These are phyloP conservation scores for Phenacoccus solenopsis DNA, from an alignment of 1,140 invertebrate genomes.

Conservation along the genomic window DNA sequence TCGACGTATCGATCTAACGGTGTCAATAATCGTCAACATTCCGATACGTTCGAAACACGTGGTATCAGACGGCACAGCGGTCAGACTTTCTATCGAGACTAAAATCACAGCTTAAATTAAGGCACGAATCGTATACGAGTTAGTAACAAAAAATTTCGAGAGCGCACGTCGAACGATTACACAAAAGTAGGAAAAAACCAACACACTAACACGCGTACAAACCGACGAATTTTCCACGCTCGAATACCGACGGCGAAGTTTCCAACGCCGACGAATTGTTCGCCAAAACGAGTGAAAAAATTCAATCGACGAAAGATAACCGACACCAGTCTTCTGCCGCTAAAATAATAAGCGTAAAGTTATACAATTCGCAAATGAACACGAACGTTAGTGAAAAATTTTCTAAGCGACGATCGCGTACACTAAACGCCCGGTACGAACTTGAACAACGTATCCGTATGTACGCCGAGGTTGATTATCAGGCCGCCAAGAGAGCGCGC, in stretches of 20 bases:
- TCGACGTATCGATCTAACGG: neutral
- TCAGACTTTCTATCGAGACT: too few species aligned
- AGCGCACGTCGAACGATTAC: neutral
- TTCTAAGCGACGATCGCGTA: neutral
- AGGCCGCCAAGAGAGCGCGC: neutral
- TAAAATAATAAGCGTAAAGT: neutral
- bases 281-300: neutral
- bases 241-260: neutral
- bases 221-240: neutral
- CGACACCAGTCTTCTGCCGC: neutral
- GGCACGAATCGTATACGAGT: too few species aligned
- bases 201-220: neutral
- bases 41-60: too few species aligned
- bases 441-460: conserved; percentile 9
- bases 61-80: too few species aligned
- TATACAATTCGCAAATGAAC: neutral
- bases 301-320: neutral
- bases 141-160: too few species aligned
- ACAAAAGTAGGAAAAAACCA: neutral
- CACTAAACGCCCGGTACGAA: conserved; percentile 14
- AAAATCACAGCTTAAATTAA: too few species aligned
- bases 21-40: too few species aligned
- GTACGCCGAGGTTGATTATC: neutral
- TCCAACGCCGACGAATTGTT: neutral
- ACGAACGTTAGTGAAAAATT: neutral